phyloP scores from a whole-genome alignment of 2,888 invertebrate species.

The Tenthredo notha region DNA sequence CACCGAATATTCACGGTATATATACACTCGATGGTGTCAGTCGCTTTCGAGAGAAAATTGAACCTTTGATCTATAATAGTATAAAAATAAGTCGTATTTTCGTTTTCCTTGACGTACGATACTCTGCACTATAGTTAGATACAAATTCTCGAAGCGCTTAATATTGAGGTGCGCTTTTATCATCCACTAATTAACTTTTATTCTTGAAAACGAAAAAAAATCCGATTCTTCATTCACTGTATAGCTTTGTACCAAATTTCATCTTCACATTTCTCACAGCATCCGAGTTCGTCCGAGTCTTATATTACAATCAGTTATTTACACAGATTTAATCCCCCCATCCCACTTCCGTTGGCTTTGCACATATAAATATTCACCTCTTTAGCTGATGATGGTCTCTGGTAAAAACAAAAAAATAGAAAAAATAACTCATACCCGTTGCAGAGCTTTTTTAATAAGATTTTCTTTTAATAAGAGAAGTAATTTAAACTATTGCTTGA shows the following conservation, averaged over 20 bases:
- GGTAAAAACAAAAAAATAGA: not conserved
- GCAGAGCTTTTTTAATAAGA: not conserved
- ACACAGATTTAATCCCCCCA: not conserved
- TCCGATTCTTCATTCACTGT: not conserved
- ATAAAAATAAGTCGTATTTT: not conserved
- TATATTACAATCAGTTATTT: constrained; percentile 31
- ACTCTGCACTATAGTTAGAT: not conserved
- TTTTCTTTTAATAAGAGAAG: no score
- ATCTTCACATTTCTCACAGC: not conserved
- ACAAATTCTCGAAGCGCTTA: not conserved
- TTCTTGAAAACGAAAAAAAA: not conserved
- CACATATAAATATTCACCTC: not conserved
- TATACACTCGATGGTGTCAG: not conserved
- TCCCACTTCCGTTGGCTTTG: not conserved
- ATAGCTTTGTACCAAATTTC: not conserved
- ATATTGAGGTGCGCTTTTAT: not conserved
- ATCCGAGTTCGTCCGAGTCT: not conserved
- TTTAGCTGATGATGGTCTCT: not conserved
- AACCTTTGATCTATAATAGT: not conserved
- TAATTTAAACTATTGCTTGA: constrained; percentile 13
- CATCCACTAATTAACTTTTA: constrained; percentile 10
- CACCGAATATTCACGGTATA: no score
- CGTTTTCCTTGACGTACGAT: not conserved
- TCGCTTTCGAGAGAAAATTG: not conserved
- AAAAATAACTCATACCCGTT: no score